Percentiles rank a stretch among this genome's conserved stretches.
phyloP scores from a whole-genome alignment of 2,888 invertebrate genomes.

The Trichopoda pennipes region DNA sequence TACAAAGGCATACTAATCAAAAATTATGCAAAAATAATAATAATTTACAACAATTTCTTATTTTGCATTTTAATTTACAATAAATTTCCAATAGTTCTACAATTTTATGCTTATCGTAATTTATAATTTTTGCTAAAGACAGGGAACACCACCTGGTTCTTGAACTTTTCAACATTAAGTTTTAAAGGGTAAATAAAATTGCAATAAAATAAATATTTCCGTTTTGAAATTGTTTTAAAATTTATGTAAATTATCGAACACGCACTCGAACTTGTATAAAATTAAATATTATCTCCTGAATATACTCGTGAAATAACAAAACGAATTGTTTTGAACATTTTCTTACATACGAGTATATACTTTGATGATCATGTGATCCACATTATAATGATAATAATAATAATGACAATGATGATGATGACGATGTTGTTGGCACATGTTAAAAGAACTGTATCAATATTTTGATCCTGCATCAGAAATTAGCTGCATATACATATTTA shows the following conservation, averaged over 20 bases:
- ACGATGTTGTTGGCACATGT: conserved; percentile 63
- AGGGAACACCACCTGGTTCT: conserved; percentile 45
- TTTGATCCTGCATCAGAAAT: conserved; percentile 65
- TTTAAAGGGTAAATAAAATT: conserved; percentile 65
- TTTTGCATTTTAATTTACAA: conserved; percentile 59
- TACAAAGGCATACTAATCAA: conserved; percentile 20
- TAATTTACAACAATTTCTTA: conserved; percentile 42
- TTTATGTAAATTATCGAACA: conserved; percentile 63
- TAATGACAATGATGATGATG: conserved; percentile 18
- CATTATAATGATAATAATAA: conserved; percentile 11
- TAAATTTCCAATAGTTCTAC: conserved; percentile 61
- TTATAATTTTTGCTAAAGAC: conserved; percentile 18
- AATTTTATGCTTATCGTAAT: conserved; percentile 48
- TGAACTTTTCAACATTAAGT: not conserved
- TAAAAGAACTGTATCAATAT: conserved; percentile 64
- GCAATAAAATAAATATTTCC: conserved; percentile 80
- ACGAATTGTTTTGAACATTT: conserved; percentile 9
- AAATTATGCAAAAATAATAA: conserved; percentile 18
- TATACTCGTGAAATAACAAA: conserved; percentile 37
- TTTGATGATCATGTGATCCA: conserved; percentile 32
- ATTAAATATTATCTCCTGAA: conserved; percentile 58
- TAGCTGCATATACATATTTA: conserved; percentile 62
- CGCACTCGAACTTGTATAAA: conserved; percentile 26
- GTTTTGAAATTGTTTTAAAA: conserved; percentile 75
- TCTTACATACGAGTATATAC: too few relatives aligned